Base-by-base conservation (phyloP, 2,113 vertebrate genomes). In the Bothrops jararaca region DNA sequence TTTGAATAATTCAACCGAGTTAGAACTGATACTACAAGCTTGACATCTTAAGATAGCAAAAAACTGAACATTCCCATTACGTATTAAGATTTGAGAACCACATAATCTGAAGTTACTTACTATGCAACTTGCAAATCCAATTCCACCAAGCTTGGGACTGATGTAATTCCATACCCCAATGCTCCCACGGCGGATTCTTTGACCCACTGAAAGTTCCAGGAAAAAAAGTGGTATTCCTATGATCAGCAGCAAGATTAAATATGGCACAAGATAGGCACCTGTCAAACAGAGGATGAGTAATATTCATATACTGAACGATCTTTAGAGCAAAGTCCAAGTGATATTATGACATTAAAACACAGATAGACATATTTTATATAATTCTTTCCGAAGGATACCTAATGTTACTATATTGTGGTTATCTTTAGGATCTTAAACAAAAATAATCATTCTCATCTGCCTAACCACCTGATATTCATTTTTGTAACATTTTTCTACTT, bases 101-200 rank as follows among this genome's bases (percentile, higher is more conserved):
- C 87, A 69, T 0, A 91, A 3, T 0, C 26, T 13, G 34, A 2
- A 11, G 4, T 5, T n/a, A 98, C 99, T 98, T 97, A 99, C 99
- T 96, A 99, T 94, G 0, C 99, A 99, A 97, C 99, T 99, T 94
- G 99, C 98, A 92, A 99, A 99, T 96, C 99, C 99, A 95, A 99
- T 99, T 95, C 99, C 99, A 89, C 99, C 99, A 95, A 99, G 98
- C 56, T 98, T 98, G 80, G 99, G 99, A 96, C 98, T 99, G 97
- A 99, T 99, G 87, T 99, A 99, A 98, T 99, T 99, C 99, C 99
- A 99, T 24, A 99, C 99, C 15, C 99, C 99, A 92, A 99, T 99
- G 96, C 99, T 99, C 92, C 99, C 99, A 93, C 98, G 96, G 24
- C 99, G 98, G 95, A 99, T 99, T 93, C 98, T 98, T 96, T 99